Conservation (phyloP, 2,113 vertebrate genomes). For the Acrocephalus kingi region DNA sequence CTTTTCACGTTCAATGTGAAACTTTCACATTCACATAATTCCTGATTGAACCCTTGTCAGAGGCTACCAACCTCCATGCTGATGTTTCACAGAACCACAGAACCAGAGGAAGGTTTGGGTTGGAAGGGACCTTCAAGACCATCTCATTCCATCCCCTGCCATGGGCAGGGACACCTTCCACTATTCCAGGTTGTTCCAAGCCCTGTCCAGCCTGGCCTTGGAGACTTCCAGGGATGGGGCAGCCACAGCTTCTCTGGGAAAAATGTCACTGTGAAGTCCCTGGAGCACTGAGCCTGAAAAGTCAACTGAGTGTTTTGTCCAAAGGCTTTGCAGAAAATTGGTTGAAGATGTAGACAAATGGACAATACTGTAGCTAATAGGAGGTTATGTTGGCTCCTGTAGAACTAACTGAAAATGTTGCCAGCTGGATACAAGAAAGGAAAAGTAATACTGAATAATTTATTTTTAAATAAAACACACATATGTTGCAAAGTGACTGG, state of each 20-base stretch:
- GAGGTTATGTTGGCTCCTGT: slow-evolving; percentile 14
- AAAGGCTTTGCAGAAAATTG: background rate
- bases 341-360: slow-evolving; percentile 6
- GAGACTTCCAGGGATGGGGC: background rate
- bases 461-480: slow-evolving; percentile 60
- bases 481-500: slow-evolving; percentile 50
- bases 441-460: slow-evolving; percentile 57
- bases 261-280: background rate
- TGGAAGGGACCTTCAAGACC: background rate
- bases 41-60: background rate
- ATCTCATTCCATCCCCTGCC: background rate
- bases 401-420: slow-evolving; percentile 1
- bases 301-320: background rate
- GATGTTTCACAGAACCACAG: background rate
- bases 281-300: background rate
- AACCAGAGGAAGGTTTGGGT: background rate
- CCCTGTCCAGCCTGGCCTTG: background rate
- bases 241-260: background rate
- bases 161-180: background rate
- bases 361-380: background rate
- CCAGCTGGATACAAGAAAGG: slow-evolving; percentile 52
- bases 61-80: fast-evolving
- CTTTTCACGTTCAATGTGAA: background rate
- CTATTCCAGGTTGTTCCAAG: background rate
- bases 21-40: background rate